Evolutionary conservation across 2,888 invertebrate genomes (phyloP), one percentile per base, ranked within the genome.

Genomic region (Amiota mariae): DNA sequence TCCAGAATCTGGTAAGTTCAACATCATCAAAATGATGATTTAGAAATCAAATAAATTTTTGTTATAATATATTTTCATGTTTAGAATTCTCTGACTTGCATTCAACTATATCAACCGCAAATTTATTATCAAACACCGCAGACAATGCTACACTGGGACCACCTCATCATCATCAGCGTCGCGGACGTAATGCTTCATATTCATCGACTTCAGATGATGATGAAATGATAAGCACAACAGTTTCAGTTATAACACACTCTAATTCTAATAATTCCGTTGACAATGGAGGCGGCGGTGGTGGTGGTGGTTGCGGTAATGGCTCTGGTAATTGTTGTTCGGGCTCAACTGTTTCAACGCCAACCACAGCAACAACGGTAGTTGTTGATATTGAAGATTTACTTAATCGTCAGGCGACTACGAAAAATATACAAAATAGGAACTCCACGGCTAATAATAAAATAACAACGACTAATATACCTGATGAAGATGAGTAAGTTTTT

Each of bases 301-400:
- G 54, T 8, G 78, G 76, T 24, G 84, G 83, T 8, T 85, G 88
- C 49, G 86, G 87, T 13, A 88, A 86, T 24, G 87, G 87, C 51
- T 82, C 80, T 70, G 87, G 86, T 54, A 87, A 81, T 48, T 89
- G 89, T 72, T 89, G 89, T 59, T 86, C 89, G 8, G 80, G 83
- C 64, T 78, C 87, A 8, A 76, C 79, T 1, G 79, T 82, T 13
- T 79, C 78, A 3, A 85, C 81, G 13, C 82, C 82, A 49, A 90
- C 87, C 20, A 81, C 85, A 4, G 75, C 87, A 13, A 82, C 85
- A 15, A 91, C 88, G 36, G 90, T 91, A 3, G 91, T 91, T 1
- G 90, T 92, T 36, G 94, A 94, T 78, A 94, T 94, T 76, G 94
- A 94, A 88, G 94, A 94, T 86, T 89, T 94, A 10, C 85, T 89